Evolutionary conservation across 1,140 invertebrate species (phyloP).

Genomic region (Thereuonema tuberculata): DNA sequence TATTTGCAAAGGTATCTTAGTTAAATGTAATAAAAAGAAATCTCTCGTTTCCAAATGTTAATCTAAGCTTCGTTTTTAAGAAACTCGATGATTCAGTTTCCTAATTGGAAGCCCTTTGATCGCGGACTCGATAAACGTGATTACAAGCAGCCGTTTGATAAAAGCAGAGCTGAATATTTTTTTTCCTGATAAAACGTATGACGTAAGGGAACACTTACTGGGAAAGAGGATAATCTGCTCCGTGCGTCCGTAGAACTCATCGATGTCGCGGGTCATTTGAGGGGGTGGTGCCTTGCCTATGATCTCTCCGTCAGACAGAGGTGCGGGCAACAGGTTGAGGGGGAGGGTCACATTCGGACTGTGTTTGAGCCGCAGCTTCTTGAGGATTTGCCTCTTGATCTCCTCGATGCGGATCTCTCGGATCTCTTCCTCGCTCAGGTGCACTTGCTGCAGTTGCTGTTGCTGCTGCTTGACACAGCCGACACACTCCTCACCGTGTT

Average conservation of each 20-base stretch:
- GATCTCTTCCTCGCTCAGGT: neutral
- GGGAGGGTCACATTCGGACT: slow-evolving; percentile 43
- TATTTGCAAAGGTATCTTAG: no score
- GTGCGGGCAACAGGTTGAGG: slow-evolving; percentile 25
- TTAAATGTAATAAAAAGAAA: no score
- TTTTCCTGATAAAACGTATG: no score
- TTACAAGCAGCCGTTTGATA: no score
- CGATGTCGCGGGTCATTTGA: slow-evolving; percentile 26
- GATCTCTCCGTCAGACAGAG: slow-evolving; percentile 43
- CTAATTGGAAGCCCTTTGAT: no score
- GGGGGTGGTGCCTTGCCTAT: slow-evolving; percentile 28
- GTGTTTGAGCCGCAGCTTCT: slow-evolving; percentile 54
- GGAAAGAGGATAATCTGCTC: slow-evolving; percentile 63
- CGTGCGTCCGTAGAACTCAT: slow-evolving; percentile 62
- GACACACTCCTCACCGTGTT: no score
- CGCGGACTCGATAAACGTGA: no score
- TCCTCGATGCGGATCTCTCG: slow-evolving; percentile 46
- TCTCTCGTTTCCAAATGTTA: no score
- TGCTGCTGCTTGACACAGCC: neutral
- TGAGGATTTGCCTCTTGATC: slow-evolving; percentile 64
- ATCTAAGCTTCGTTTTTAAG: no score
- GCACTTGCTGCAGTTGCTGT: neutral
- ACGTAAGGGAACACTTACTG: no score
- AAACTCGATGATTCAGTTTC: no score
- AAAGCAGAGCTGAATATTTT: no score